A percentile compares a stretch with the other conserved stretches of the same genome.
Conservation (phyloP, 2,113 vertebrate genomes). For the Noctilio leporinus region DNA sequence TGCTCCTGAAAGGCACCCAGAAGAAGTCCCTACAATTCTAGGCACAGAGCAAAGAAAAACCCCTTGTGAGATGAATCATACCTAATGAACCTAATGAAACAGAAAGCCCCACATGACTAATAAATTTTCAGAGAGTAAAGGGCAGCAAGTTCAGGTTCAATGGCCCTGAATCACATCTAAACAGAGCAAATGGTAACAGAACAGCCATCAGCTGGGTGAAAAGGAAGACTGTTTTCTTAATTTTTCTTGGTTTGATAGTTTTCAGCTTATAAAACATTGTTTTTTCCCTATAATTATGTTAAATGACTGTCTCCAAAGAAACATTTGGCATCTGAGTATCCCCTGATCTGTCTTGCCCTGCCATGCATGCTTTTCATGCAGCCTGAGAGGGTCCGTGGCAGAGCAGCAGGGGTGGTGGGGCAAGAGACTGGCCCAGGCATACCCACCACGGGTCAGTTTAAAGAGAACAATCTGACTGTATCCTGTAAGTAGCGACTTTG, state of each 20-base stretch:
- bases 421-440: neutral
- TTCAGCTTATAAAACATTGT: constrained; percentile 31
- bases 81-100: neutral
- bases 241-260: constrained; percentile 45
- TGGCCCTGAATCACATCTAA: neutral
- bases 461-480: neutral
- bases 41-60: neutral
- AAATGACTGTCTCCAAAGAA: neutral
- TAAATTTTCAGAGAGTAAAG: neutral
- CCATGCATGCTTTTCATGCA: neutral
- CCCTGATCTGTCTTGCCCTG: neutral
- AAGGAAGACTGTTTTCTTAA: neutral
- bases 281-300: constrained; percentile 29
- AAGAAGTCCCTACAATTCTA: neutral
- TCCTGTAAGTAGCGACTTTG: constrained; percentile 47
- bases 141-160: neutral
- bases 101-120: neutral
- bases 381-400: neutral
- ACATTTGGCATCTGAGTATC: neutral
- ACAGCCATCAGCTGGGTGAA: neutral
- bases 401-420: neutral
- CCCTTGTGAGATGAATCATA: neutral
- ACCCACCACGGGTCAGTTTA: neutral
- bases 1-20: constrained; percentile 38
- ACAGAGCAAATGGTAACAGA: neutral